phyloP scores from a whole-genome alignment of 2,888 invertebrate genomes.

The Cantharis flavilabris region DNA sequence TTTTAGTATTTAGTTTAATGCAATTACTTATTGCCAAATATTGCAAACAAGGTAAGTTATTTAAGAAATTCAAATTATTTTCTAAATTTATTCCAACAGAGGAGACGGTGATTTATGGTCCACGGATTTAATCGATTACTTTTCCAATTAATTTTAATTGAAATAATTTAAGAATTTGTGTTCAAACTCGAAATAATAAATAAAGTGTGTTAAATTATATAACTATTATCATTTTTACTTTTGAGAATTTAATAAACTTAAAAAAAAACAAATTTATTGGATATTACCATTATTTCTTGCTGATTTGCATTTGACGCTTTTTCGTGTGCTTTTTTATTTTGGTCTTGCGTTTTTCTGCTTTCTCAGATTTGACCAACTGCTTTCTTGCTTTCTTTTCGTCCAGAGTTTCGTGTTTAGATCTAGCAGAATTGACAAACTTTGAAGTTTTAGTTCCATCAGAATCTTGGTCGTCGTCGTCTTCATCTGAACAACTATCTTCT shows the following conservation, averaged over 20 bases:
- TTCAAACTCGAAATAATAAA: no score
- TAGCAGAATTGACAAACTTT: constrained; percentile 66
- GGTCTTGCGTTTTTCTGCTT: constrained; percentile 84
- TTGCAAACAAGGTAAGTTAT: not conserved
- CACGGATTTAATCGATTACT: not conserved
- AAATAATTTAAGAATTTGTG: no score
- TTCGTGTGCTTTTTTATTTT: constrained; percentile 95
- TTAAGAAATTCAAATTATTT: not conserved
- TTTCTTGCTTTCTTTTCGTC: constrained; percentile 85
- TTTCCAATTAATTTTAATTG: no score
- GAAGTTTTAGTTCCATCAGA: constrained; percentile 51
- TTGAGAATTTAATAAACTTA: no score
- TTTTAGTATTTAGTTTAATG: not conserved
- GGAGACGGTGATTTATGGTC: not conserved
- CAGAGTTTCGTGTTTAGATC: constrained; percentile 79
- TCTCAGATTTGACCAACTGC: constrained; percentile 83
- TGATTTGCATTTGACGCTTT: constrained; percentile 58
- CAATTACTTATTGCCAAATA: not conserved
- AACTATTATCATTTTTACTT: no score
- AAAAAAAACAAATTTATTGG: not conserved
- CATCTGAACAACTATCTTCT: constrained; percentile 40
- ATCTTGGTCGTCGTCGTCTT: constrained; percentile 45
- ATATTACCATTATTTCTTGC: not conserved
- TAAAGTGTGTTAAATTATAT: no score
- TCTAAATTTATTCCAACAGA: not conserved